Conservation (phyloP, 2,797 vertebrate genomes). For the Mormyrops boulengeri region DNA sequence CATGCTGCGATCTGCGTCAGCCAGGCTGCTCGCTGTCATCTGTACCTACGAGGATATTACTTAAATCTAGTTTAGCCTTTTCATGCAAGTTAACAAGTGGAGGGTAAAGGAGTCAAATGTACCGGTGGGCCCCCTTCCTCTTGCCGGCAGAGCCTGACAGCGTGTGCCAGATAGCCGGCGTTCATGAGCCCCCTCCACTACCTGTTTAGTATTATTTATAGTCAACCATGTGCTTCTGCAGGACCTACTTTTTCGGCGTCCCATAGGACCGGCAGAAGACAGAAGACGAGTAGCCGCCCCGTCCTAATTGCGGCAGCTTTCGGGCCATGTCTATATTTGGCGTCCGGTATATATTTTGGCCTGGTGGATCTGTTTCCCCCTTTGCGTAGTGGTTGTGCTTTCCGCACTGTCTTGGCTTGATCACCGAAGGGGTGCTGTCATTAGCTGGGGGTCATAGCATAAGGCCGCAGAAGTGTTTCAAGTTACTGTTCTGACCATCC, state of each 20-base stretch:
- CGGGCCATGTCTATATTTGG: slow-evolving; percentile 9
- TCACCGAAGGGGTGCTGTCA: background rate
- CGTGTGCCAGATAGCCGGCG: background rate
- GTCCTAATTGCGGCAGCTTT: slow-evolving; percentile 13
- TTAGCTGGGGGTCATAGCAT: background rate
- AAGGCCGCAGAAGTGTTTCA: background rate
- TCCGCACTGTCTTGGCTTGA: background rate
- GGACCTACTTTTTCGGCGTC: background rate
- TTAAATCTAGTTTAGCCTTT: slow-evolving; percentile 61
- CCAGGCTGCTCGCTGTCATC: slow-evolving; percentile 52
- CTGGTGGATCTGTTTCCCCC: background rate
- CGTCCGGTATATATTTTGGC: background rate
- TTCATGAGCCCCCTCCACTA: background rate
- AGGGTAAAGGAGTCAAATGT: slow-evolving; percentile 47
- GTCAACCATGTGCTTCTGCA: background rate
- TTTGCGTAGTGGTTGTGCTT: background rate
- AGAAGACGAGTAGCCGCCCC: background rate
- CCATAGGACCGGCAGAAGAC: background rate
- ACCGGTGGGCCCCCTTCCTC: slow-evolving; percentile 26
- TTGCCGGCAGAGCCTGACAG: background rate
- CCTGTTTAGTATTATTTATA: background rate
- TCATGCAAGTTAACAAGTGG: slow-evolving; percentile 47
- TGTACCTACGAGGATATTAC: slow-evolving; percentile 49
- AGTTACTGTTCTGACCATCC: background rate
- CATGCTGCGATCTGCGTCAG: slow-evolving; percentile 57